Evolutionary conservation across 1,140 invertebrate species (phyloP), one percentile per base, ranked within the genome.

Genomic region (Caenorhabditis remanei): DNA sequence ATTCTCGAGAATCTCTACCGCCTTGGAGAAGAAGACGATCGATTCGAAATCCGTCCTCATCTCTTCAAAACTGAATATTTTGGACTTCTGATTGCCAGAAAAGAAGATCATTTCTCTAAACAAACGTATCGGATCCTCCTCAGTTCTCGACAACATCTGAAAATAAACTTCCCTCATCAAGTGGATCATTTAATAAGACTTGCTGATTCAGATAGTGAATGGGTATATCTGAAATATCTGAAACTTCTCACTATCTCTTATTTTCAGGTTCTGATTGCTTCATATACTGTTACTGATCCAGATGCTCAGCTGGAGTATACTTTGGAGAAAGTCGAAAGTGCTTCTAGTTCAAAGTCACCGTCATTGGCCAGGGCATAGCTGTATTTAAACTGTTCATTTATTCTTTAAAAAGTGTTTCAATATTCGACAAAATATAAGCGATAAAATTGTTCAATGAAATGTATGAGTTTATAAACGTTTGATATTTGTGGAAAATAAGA

Each of bases 161-260:
- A 50, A 79, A 50, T 79, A 21, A 79, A 79, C 46, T 79, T 79
- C n/a, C 71, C 71, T 2, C 71, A 79, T 50, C 43, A 79, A 50
- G 71, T 79, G 21, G 46, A 79, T 14, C 43, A 50, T 24, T 5
- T 79, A 5, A 79, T 79, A 14, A 79, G 46, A 79, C 11, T 79
- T 50, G 71, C 71, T 50, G 71, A 79, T 53, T 79, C 71, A 0
- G 71, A 79, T n/a, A 79, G 71, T 79, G 71, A 79, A 79, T 79
- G 71, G 71, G 71, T 79, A 79, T 53, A 13, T 50, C 53, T 32
- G 5, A 48, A 40, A 14, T 13, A 13, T 65, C 11, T 13, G 4
- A 1, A 21, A 7, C 9, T 5, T 48, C 2, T 2, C 41, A 2
- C 19, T 8, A 75, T 1, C 3, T n/a, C 46, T n/a, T n/a, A 46